Conservation (phyloP, 1,140 invertebrate genomes). For the Drosophila kurseongensis region DNA sequence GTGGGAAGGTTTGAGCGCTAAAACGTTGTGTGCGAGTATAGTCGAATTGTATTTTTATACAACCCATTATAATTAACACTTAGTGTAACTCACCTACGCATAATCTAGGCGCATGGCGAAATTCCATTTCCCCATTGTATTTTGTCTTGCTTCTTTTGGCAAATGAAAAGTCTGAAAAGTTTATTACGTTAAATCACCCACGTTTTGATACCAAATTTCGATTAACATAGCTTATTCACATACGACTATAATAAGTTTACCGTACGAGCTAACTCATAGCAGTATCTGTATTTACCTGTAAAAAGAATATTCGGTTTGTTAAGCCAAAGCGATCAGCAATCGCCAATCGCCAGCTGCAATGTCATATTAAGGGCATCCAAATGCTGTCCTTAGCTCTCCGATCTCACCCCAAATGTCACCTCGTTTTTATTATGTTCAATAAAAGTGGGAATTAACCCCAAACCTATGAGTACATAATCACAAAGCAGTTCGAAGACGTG, state of each 20-base stretch:
- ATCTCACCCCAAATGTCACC: constrained; percentile 35
- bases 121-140: constrained; percentile 15
- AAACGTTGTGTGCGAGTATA: constrained; percentile 46
- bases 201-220: constrained; percentile 75
- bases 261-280: constrained; percentile 17
- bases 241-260: constrained; percentile 32
- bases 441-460: constrained; percentile 44
- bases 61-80: constrained; percentile 46
- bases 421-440: constrained; percentile 52
- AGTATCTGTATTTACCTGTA: constrained; percentile 24
- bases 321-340: constrained; percentile 22
- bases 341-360: constrained; percentile 16
- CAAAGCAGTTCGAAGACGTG: constrained; percentile 5
- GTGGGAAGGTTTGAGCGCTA: not conserved
- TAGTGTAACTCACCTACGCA: constrained; percentile 32
- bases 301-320: constrained; percentile 42
- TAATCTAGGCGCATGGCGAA: constrained; percentile 7
- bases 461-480: not conserved
- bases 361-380: constrained; percentile 21
- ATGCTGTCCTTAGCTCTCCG: constrained; percentile 19
- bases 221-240: constrained; percentile 42
- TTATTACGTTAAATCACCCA: constrained; percentile 44
- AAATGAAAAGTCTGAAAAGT: constrained; percentile 52
- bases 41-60: constrained; percentile 58
- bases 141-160: constrained; percentile 43